Percentiles rank a stretch among this genome's conserved stretches.
Conservation (phyloP, 2,888 invertebrate species). For the Villa cingulata region DNA sequence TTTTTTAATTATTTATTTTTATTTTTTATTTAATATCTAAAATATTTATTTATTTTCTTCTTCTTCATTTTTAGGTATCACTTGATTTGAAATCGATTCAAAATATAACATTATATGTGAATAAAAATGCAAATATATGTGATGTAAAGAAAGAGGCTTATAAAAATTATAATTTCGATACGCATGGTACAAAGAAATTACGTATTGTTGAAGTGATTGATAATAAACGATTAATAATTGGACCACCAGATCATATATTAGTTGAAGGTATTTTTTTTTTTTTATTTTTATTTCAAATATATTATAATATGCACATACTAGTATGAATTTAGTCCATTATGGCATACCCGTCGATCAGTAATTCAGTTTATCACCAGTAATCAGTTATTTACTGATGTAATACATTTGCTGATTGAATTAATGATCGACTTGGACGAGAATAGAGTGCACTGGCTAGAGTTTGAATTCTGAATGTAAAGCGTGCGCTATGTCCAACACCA, state of each 20-base stretch:
- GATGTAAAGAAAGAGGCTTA: conserved; percentile 87
- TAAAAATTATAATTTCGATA: conserved; percentile 77
- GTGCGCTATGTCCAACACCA: too few species aligned
- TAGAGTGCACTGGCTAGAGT: too few species aligned
- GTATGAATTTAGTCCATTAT: too few species aligned
- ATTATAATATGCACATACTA: too few species aligned
- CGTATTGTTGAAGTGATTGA: conserved; percentile 65
- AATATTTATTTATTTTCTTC: neutral
- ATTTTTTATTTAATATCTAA: neutral
- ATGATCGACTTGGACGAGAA: too few species aligned
- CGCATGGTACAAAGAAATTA: conserved; percentile 77
- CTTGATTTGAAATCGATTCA: conserved; percentile 87
- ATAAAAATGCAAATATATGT: conserved; percentile 82
- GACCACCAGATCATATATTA: neutral
- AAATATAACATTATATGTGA: conserved; percentile 91
- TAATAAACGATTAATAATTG: conserved; percentile 30
- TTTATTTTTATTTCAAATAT: too few species aligned
- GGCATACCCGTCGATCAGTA: too few species aligned
- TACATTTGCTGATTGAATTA: too few species aligned
- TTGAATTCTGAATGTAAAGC: too few species aligned
- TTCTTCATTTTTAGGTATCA: conserved; percentile 46
- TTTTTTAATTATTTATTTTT: neutral
- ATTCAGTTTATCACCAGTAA: too few species aligned
- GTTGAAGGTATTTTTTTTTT: neutral
- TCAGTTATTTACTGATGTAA: too few species aligned